Conservation (phyloP, 2,888 invertebrate species). For the Agonopterix alstromeriana region DNA sequence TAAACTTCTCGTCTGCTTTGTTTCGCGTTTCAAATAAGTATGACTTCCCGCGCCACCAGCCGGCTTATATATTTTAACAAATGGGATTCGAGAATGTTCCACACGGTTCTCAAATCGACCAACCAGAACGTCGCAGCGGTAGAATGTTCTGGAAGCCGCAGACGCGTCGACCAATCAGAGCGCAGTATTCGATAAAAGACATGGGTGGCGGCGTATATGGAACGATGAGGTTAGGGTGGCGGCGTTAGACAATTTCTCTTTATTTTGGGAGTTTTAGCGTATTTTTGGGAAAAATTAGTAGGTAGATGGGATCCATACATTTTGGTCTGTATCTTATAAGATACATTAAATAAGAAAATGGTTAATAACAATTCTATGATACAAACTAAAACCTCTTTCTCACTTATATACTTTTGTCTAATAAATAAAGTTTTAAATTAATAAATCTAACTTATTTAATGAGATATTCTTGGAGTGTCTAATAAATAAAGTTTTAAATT, state of each 20-base stretch:
- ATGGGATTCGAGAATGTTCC: constrained; percentile 41
- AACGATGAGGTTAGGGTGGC: neutral
- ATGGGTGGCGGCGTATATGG: neutral
- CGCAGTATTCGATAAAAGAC: constrained; percentile 5
- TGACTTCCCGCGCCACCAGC: constrained; percentile 41
- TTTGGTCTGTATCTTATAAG: too few relatives aligned
- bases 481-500: too few relatives aligned
- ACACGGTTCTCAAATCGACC: constrained; percentile 27
- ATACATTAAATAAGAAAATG: too few relatives aligned
- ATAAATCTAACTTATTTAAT: too few relatives aligned
- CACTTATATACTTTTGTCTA: too few relatives aligned
- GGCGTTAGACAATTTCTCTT: neutral
- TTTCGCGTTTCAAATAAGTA: constrained; percentile 51
- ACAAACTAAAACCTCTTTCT: too few relatives aligned
- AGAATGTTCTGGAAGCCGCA: constrained; percentile 36
- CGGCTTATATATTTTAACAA: constrained; percentile 38
- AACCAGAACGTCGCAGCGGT: constrained; percentile 24
- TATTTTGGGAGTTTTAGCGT: neutral
- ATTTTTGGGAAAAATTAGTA: too few relatives aligned
- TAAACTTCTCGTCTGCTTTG: constrained; percentile 28
- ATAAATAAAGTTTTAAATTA: too few relatives aligned
- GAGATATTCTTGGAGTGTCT: too few relatives aligned
- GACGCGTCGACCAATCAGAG: constrained; percentile 28
- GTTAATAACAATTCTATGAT: too few relatives aligned
- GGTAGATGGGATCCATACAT: too few relatives aligned